Conservation (phyloP, 1,140 invertebrate genomes). For the Tetramorium alpestre region DNA sequence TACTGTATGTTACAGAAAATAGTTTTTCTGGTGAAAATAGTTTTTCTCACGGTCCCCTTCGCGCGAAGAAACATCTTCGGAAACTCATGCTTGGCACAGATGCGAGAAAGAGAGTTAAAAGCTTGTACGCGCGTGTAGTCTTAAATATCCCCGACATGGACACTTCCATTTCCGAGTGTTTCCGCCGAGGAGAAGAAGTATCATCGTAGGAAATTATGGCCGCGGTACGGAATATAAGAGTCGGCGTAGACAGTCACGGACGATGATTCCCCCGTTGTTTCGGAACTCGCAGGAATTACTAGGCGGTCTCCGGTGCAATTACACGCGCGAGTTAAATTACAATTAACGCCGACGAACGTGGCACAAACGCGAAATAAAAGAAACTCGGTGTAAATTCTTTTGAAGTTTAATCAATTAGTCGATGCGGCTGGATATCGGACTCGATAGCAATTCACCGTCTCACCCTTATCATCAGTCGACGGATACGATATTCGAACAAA, state of each 20-base stretch:
- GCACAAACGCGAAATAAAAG: not conserved
- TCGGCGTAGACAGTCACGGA: conserved; percentile 8
- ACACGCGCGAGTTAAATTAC: conserved; percentile 48
- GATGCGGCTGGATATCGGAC: not conserved
- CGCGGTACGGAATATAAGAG: conserved; percentile 29
- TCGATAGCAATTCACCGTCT: not conserved
- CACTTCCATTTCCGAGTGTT: conserved; percentile 72
- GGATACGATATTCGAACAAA: not conserved
- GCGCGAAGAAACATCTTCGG: conserved; percentile 25
- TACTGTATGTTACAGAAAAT: not conserved
- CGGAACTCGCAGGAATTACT: conserved; percentile 21
- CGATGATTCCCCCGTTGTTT: conserved; percentile 37
- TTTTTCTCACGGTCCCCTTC: not conserved
- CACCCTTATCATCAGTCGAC: not conserved
- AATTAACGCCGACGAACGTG: conserved; percentile 22
- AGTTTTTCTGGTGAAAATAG: not conserved
- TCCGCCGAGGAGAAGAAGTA: conserved; percentile 66
- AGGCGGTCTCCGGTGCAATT: conserved; percentile 30
- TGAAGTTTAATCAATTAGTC: conserved; percentile 10
- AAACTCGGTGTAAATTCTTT: conserved; percentile 16
- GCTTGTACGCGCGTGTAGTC: conserved; percentile 23
- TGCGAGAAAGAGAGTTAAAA: conserved; percentile 51
- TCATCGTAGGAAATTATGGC: conserved; percentile 71
- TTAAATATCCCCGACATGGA: conserved; percentile 70
- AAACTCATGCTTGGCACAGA: conserved; percentile 32